phyloP scores from a whole-genome alignment of 2,797 vertebrate genomes.

The Netta rufina region DNA sequence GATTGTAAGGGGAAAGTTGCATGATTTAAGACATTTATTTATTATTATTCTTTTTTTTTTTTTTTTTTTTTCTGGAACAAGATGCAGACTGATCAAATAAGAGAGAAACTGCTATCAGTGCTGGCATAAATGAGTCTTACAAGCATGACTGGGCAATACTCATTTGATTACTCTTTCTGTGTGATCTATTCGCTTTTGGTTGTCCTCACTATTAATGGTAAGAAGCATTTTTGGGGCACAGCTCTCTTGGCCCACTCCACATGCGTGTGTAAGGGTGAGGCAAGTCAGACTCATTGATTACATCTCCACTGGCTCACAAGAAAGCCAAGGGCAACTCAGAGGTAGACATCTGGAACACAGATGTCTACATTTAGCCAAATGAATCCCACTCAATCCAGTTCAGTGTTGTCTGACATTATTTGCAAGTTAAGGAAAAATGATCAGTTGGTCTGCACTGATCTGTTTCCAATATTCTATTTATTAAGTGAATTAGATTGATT shows the following conservation, averaged over 20 bases:
- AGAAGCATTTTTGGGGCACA: background rate
- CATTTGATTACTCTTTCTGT: background rate
- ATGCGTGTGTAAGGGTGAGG: background rate
- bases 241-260: background rate
- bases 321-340: background rate
- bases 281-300: background rate
- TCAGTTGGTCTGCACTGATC: background rate
- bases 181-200: background rate
- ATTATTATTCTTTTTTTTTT: background rate
- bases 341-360: background rate
- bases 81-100: background rate
- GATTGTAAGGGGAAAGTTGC: background rate
- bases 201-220: background rate
- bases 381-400: background rate
- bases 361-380: background rate
- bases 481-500: background rate
- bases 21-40: background rate
- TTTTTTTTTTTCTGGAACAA: background rate
- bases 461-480: background rate
- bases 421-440: background rate
- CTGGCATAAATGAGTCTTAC: background rate
- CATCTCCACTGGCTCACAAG: background rate
- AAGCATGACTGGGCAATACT: background rate
- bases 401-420: background rate
- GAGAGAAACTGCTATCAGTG: background rate